Evolutionary conservation across 2,797 vertebrate genomes (phyloP), one percentile per base, ranked within the genome.

Genomic region (Labeo calbasu): DNA sequence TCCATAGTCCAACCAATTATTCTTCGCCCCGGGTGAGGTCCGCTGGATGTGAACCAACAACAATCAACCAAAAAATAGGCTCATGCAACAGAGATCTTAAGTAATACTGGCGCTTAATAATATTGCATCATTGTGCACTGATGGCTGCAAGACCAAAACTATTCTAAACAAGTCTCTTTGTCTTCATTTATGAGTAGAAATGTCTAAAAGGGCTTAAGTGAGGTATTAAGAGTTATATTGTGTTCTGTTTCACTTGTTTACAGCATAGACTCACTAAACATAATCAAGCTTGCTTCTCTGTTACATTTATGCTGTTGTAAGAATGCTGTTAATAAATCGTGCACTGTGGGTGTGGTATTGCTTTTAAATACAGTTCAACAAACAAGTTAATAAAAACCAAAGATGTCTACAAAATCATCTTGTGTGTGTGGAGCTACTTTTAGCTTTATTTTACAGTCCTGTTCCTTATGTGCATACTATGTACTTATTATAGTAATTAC

Each of bases 1-100:
- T 40, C 48, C 23, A 50, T 17, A 50, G 53, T 50, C 36, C 4
- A n/a, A 59, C 36, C 48, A 83, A 77, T 77, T 68, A 68, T 51
- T 13, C 15, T 14, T 68, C 7, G 61, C 57, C 50, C 28, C 57
- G 9, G 43, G 57, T 65, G 48, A 48, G 48, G 32, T 28, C n/a
- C 43, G 4, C n/a, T 77, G 61, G 25, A 68, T 40, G 17, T 55
- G 36, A 68, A 53, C 48, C 70, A 51, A 76, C 21, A 76, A 63
- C 32, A 83, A 53, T 76, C 32, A 72, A 40, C 25, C 28, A 13
- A 57, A 66, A 57, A 28, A n/a, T 2, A 43, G 15, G 11, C 50
- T n/a, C 3, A 28, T 15, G 61, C 50, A 46, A 55, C 48, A 46
- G 11, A 66, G 14, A 55, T 43, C 11, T 61, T 19, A 65, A 15